Base-by-base conservation (phyloP, 2,113 vertebrate genomes). In the Monopterus albus region DNA sequence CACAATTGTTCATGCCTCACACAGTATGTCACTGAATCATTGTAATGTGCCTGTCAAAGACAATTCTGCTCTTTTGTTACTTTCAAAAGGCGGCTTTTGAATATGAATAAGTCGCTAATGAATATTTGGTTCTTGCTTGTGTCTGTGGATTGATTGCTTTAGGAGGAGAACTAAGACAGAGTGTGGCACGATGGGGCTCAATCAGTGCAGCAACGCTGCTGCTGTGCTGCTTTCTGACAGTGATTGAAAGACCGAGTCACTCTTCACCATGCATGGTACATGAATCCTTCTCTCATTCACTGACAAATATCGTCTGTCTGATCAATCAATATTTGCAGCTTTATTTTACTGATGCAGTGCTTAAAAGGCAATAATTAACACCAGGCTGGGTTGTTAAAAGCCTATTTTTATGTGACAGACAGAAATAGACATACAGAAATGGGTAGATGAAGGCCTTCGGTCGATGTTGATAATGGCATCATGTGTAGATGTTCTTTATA, bases 341-440 rank as follows among this genome's bases (percentile, higher is more conserved):
- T 91, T 91, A 91, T 92, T 91, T 90, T 81, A 89, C 88, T 93
- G 87, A 93, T 91, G 82, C 78, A 61, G 74, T 78, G 59, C 82
- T 88, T 77, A 76, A 86, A 83, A 87, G 85, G 74, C 87, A 88
- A 91, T 92, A 89, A 91, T 93, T 89, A 92, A 93, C 56, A 63
- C 79, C 70, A 33, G 59, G 82, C 83, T 68, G 87, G 91, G 89
- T 92, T 92, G 88, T 93, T 92, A 93, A 93, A 92, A 92, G 85
- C 89, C 92, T 91, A 92, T 93, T 92, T 93, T 93, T 91, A 93
- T 72, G 79, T 89, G 91, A 93, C 91, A 91, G 91, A 92, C 92
- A 49, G 87, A 93, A 94, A 93, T 94, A 94, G 92, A 90, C 80
- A 57, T 38, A 84, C 86, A 87, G 89, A 91, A 91, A 91, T 92